These are phyloP conservation scores for Himalopsyche tibetana DNA, from an alignment of 2,888 invertebrate genomes.

Conservation along the genomic window DNA sequence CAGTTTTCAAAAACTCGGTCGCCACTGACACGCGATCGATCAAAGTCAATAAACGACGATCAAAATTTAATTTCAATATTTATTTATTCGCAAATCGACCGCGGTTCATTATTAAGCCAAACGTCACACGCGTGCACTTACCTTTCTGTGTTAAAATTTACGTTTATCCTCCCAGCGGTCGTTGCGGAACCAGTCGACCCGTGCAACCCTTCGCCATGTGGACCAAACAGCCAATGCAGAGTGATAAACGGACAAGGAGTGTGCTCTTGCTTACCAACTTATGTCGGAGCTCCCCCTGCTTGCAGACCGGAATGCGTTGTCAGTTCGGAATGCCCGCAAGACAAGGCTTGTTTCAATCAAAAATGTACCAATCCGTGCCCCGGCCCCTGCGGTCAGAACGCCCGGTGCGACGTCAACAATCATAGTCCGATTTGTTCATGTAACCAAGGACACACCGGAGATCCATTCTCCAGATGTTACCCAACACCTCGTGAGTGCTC, in stretches of 20 bases:
- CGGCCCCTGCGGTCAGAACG: constrained; percentile 84
- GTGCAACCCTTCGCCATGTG: constrained; percentile 88
- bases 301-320: constrained; percentile 86
- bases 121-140: no score
- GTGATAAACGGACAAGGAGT: constrained; percentile 83
- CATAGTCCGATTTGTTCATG: constrained; percentile 85
- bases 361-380: constrained; percentile 86
- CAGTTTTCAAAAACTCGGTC: no score
- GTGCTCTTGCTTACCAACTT: constrained; percentile 80
- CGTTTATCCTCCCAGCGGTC: background rate
- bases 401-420: constrained; percentile 84
- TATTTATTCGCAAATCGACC: no score
- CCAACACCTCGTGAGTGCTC: constrained; percentile 57
- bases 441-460: constrained; percentile 78
- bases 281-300: constrained; percentile 84
- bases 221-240: constrained; percentile 88
- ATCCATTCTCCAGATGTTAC: constrained; percentile 81
- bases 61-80: no score
- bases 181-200: constrained; percentile 73
- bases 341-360: constrained; percentile 81
- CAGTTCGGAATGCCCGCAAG: constrained; percentile 83
- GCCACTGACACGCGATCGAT: no score
- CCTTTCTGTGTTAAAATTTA: no score
- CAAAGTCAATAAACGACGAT: no score
- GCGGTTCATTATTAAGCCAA: no score